phyloP scores from a whole-genome alignment of 1,140 invertebrate genomes.

The Tetranychus urticae region DNA sequence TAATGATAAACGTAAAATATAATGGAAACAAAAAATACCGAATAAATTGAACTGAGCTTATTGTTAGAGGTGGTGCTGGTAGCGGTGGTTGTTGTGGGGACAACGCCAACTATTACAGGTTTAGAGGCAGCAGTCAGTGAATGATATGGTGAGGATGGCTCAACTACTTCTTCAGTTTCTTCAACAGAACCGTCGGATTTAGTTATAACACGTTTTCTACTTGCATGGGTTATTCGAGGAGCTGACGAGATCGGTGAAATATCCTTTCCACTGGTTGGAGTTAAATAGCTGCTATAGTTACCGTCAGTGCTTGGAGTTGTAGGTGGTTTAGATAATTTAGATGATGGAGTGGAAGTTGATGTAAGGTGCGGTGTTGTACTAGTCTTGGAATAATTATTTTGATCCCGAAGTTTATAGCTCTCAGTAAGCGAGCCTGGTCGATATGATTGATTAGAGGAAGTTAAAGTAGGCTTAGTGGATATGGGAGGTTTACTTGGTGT shows the following conservation, averaged over 20 bases:
- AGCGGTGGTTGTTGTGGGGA: not conserved
- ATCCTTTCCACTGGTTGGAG: no score
- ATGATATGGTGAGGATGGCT: constrained; percentile 1
- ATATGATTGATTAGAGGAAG: no score
- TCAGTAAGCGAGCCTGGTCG: no score
- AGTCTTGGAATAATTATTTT: not conserved
- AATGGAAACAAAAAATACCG: constrained; percentile 1
- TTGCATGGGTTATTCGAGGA: constrained; percentile 6
- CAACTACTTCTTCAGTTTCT: constrained; percentile 12
- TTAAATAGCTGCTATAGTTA: no score
- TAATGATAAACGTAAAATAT: not conserved
- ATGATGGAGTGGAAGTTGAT: not conserved
- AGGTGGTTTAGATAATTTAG: no score
- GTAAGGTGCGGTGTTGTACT: not conserved
- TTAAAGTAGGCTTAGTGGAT: no score
- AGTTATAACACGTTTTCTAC: constrained; percentile 5
- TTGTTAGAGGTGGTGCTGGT: not conserved
- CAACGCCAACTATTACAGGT: constrained; percentile 6
- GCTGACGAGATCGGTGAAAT: no score
- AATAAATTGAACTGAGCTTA: not conserved
- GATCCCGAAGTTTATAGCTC: not conserved
- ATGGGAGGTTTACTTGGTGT: not conserved
- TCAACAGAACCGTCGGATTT: constrained; percentile 12
- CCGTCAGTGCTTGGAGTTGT: no score
- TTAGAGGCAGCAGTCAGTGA: not conserved